phyloP scores from a whole-genome alignment of 2,888 invertebrate genomes.

The Perizoma affinitatum region DNA sequence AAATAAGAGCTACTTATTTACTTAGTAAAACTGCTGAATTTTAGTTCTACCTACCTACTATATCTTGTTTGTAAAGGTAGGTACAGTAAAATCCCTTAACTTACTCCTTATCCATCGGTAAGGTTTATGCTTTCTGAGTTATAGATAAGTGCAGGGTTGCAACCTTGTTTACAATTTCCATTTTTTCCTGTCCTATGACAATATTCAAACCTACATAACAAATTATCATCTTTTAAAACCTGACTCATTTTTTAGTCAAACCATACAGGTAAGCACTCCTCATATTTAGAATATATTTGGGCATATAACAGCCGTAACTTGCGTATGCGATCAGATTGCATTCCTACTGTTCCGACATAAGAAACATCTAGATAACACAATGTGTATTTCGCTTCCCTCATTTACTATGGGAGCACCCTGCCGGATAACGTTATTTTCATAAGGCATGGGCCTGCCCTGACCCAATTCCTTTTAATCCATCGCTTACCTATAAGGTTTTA shows the following conservation, averaged over 20 bases:
- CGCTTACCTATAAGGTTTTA: constrained; percentile 84
- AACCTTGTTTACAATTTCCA: too few species aligned
- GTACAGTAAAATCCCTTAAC: too few species aligned
- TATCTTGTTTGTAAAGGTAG: too few species aligned
- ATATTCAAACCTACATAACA: too few species aligned
- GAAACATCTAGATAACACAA: constrained; percentile 57
- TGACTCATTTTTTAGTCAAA: constrained; percentile 32
- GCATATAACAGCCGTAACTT: constrained; percentile 40
- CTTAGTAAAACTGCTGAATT: too few species aligned
- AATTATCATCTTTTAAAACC: too few species aligned
- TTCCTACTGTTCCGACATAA: constrained; percentile 44
- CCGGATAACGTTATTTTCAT: constrained; percentile 73
- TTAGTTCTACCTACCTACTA: too few species aligned
- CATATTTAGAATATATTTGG: constrained; percentile 41
- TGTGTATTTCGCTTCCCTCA: constrained; percentile 52
- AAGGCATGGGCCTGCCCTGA: constrained; percentile 77
- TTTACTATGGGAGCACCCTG: constrained; percentile 56
- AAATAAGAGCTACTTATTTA: background rate
- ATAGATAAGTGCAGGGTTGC: too few species aligned
- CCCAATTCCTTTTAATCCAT: constrained; percentile 82
- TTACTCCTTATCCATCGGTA: too few species aligned
- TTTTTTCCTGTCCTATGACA: too few species aligned
- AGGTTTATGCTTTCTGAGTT: too few species aligned
- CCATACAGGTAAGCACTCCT: constrained; percentile 37
- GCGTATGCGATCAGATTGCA: constrained; percentile 45